These are phyloP conservation scores for Disparrhopalites patrizii DNA, from an alignment of 2,888 invertebrate genomes.

Conservation along the genomic window DNA sequence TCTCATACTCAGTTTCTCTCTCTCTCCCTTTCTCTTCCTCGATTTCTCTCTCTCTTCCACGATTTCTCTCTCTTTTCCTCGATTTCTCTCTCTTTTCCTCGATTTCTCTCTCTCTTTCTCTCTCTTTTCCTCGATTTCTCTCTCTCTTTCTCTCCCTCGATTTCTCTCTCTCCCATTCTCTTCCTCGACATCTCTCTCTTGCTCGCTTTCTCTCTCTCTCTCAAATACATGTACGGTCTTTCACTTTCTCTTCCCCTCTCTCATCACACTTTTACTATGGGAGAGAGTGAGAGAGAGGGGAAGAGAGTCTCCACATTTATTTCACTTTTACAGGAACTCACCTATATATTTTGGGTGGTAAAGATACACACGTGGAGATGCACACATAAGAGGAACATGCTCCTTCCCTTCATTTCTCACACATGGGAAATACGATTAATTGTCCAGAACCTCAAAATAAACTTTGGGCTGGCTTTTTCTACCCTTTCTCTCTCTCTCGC, in stretches of 20 bases:
- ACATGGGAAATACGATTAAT: constrained; percentile 18
- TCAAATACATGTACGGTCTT: too few species aligned
- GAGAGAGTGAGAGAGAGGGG: too few species aligned
- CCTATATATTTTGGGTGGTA: too few species aligned
- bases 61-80: constrained; percentile 2
- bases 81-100: too few species aligned
- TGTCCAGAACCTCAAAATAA: constrained; percentile 8
- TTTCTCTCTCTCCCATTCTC: background rate
- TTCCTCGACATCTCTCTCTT: background rate
- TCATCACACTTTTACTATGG: too few species aligned
- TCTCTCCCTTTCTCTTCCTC: background rate
- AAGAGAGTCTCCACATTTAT: too few species aligned
- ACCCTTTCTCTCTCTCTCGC: background rate
- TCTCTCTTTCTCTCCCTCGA: background rate
- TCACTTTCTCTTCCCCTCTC: too few species aligned
- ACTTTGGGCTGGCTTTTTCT: background rate
- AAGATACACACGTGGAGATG: too few species aligned
- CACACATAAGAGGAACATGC: background rate
- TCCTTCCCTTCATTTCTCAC: background rate
- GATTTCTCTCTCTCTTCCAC: background rate
- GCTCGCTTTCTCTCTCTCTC: too few species aligned
- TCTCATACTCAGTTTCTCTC: background rate
- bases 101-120: too few species aligned
- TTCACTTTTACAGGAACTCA: too few species aligned
- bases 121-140: too few species aligned